These are phyloP conservation scores for Pseudopodoces humilis DNA, from an alignment of 2,113 vertebrate genomes.

Conservation along the genomic window DNA sequence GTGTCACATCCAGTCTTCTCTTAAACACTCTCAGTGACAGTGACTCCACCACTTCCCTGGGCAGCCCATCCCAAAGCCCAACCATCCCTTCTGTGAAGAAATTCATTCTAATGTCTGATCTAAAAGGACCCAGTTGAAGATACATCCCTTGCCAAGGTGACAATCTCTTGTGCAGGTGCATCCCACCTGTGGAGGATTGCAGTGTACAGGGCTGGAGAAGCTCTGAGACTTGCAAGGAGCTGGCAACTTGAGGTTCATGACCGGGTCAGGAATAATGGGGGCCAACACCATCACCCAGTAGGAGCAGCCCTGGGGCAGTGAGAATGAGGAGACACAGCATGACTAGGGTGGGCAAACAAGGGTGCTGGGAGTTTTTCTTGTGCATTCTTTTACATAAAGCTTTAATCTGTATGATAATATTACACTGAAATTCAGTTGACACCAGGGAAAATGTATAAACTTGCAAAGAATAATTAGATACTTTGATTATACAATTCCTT, in stretches of 20 bases:
- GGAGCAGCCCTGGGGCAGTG: not conserved
- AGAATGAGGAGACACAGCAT: not conserved
- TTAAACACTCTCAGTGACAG: rapidly evolving
- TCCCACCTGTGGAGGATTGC: too few relatives aligned
- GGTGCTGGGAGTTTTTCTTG: not conserved
- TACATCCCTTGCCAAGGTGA: not conserved
- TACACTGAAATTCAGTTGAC: not conserved
- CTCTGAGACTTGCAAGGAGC: not conserved
- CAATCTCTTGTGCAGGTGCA: rapidly evolving
- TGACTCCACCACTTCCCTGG: not conserved
- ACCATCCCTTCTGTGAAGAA: not conserved
- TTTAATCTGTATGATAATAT: not conserved
- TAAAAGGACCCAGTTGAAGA: not conserved
- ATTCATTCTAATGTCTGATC: not conserved
- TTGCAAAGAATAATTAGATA: not conserved
- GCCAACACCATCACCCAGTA: rapidly evolving
- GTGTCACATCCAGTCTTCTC: not conserved
- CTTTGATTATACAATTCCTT: not conserved
- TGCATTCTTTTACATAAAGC: not conserved
- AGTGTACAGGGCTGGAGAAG: rapidly evolving
- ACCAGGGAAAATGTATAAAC: not conserved
- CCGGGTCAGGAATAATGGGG: not conserved
- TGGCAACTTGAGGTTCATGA: not conserved
- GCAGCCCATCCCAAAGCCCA: not conserved
- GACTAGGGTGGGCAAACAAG: not conserved